Conservation (phyloP, 2,797 vertebrate species). For the Xiphophorus birchmanni region DNA sequence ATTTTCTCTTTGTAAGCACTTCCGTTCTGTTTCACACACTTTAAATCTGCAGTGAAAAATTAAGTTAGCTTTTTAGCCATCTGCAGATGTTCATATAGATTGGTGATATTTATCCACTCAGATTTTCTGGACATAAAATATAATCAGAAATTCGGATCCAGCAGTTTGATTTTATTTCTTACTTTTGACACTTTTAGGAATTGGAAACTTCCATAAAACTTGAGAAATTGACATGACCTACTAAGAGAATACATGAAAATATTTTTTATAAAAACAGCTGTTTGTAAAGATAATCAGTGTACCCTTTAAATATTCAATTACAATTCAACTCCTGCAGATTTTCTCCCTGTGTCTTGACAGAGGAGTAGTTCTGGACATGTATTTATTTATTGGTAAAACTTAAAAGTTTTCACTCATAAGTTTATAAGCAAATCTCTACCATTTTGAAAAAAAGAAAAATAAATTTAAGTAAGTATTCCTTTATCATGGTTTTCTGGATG, state of each 20-base stretch:
- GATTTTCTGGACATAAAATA: not conserved
- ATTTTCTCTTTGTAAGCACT: not conserved
- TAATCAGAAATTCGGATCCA: not conserved
- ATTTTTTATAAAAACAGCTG: not conserved
- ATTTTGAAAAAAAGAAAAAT: conserved; percentile 7
- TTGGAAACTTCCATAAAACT: not conserved
- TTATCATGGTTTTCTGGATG: conserved; percentile 22
- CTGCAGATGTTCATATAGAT: not conserved
- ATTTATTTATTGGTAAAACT: not conserved
- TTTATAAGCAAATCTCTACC: not conserved
- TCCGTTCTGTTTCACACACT: not conserved
- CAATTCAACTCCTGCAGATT: not conserved
- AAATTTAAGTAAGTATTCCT: conserved; percentile 26
- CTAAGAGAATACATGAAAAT: not conserved
- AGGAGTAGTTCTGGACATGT: not conserved
- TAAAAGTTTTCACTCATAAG: not conserved
- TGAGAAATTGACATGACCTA: not conserved
- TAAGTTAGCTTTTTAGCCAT: not conserved
- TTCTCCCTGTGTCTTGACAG: not conserved
- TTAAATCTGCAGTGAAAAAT: not conserved
- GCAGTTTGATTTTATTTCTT: not conserved
- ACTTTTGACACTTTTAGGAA: not conserved
- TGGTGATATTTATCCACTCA: not conserved
- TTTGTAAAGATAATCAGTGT: not conserved
- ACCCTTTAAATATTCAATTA: not conserved